These are phyloP conservation scores for Bufo bufo DNA, from an alignment of 2,113 vertebrate species.

Conservation along the genomic window DNA sequence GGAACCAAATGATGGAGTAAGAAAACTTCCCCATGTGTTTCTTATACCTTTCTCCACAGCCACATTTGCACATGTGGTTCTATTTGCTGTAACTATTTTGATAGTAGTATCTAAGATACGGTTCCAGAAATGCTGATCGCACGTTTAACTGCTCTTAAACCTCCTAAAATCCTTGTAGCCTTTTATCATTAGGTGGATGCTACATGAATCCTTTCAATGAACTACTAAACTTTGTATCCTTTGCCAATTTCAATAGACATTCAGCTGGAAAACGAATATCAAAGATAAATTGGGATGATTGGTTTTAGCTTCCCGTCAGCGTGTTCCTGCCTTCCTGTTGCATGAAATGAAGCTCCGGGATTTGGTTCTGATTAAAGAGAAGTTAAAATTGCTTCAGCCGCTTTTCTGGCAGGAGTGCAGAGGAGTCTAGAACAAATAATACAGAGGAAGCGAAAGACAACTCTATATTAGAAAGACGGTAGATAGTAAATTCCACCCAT, in stretches of 20 bases:
- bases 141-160: constrained; percentile 19
- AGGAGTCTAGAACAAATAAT: background rate
- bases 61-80: constrained; percentile 54
- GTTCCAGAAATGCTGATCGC: background rate
- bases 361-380: constrained; percentile 48
- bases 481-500: background rate
- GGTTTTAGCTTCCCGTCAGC: constrained; percentile 25
- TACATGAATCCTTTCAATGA: background rate
- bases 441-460: background rate
- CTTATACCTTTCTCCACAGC: constrained; percentile 40
- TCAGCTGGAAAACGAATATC: constrained; percentile 46
- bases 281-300: constrained; percentile 39
- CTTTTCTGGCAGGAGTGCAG: background rate
- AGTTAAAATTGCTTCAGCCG: constrained; percentile 19
- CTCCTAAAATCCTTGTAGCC: background rate
- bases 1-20: constrained; percentile 34
- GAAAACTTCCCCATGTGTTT: constrained; percentile 57
- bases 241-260: background rate
- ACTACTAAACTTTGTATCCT: constrained; percentile 39
- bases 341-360: constrained; percentile 24
- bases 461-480: background rate
- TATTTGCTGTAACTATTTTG: constrained; percentile 61
- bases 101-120: constrained; percentile 42
- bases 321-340: constrained; percentile 36
- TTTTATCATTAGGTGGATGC: constrained; percentile 25